Base-by-base conservation (phyloP, 2,888 invertebrate genomes). In the Dioctria rufipes region DNA sequence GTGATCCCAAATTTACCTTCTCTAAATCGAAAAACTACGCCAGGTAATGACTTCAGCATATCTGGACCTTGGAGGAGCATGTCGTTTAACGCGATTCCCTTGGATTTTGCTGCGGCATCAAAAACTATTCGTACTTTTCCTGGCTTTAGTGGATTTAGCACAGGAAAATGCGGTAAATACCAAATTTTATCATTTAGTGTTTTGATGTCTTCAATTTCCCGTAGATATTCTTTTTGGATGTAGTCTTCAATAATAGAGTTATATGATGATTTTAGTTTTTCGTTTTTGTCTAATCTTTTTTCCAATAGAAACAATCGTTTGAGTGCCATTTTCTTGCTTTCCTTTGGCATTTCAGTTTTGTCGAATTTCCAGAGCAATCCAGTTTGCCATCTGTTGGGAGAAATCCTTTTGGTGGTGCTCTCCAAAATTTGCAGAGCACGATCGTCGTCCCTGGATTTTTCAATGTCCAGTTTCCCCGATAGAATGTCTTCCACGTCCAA, bases 11-110 rank as follows among this genome's bases (percentile, higher is more conserved):
- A 69, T 0, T 69, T 54, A 2, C 81, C 49, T 78, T 84, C 82
- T 6, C 86, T 78, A 69, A 86, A 87, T 46, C 85, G 85, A 80
- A 86, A 83, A 1, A 87, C n/a, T 0, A 86, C 84, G 0, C 83
- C 83, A 0, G 84, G 46, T 4, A 87, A 60, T 2, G 85, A 82
- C n/a, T 84, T 83, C 1, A 85, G 81, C 0, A 85, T 51, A 49
- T 86, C 86, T 0, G 86, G 85, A 0, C 86, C 86, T 2, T 81
- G 66, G 0, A 86, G 46, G 11, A 87, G 58, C 5, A 60, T 6
- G 11, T 84, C 82, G 58, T 87, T 87, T 0, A 87, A 78, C 3
- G 84, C 84, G 0, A 83, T 75, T 0, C 84, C 84, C 0, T 77
- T 39, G 0, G 83, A 78, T 43, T 81, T 82, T 5, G 85, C 86